Base-by-base conservation (phyloP, 1,140 invertebrate species). In the Laodelphax striatellus region DNA sequence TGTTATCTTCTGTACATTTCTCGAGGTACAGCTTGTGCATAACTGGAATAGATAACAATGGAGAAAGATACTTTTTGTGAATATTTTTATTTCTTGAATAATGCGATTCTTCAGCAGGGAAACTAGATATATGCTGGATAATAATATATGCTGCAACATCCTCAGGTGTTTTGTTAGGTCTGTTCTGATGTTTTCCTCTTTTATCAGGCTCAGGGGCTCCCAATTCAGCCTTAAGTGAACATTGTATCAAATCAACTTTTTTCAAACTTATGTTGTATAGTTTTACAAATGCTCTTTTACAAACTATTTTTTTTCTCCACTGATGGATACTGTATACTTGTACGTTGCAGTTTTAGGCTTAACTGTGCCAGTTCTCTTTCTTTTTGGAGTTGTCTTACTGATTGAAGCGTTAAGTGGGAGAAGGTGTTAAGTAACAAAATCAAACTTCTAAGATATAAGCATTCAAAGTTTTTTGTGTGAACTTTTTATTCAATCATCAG, bases 111-210 rank as follows among this genome's bases (percentile, higher is more conserved):
- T 53, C 38, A 6, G 41, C 50, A 28, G 50, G 52, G 17, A 54
- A 46, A 19, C 19, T 62, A 22, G 43, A 42, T 10, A 38, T 50
- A 16, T 54, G 54, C 17, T 52, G 24, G 59, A 50, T 59, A 19
- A 52, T 46, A n/a, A 8, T n/a, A n/a, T n/a, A 62, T 9, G 9
- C 41, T 9, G 2, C 24, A n/a, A 53, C 31, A n/a, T 62, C 50
- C 46, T 62, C 57, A 17, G 14, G 59, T 10, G 22, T 42, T 50
- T 52, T 58, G 43, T 59, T 46, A 31, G 57, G 44, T 60, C 52
- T 56, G 9, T 5, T 58, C 8, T 61, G 44, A 13, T 57, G 43
- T 9, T 62, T 58, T 14, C 44, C 41, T 19, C 31, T 50, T 58
- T 43, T 55, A 41, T 55, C 41, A 61, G 62, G 58, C 14, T 52